Base-by-base conservation (phyloP, 2,797 vertebrate genomes). In the Pangasius mekongensis region DNA sequence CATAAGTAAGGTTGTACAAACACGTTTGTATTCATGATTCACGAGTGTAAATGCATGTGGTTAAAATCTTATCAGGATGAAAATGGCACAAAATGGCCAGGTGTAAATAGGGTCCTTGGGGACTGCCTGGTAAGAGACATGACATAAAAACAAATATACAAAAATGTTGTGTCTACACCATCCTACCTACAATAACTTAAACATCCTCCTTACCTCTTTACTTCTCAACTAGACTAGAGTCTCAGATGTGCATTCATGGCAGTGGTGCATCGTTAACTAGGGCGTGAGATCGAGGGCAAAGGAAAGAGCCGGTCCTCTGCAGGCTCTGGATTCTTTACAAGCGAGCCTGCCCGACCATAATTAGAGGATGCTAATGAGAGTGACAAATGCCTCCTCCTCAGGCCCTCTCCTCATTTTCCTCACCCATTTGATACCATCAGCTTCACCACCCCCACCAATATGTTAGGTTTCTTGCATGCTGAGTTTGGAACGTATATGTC, bases 291-390 rank as follows among this genome's bases (percentile, higher is more conserved):
- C 76, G 86, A 82, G 86, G 83, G 60, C 83, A 88, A 10, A 73
- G 39, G 71, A 81, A 87, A 39, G 77, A 69, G 80, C 58, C 11
- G 74, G 47, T 80, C 82, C 87, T 86, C 80, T 62, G 74, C 52
- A 69, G 82, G 85, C 77, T 62, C 39, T 5, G 11, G 60, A 36
- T 67, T 69, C 82, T 80, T 78, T 52, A 69, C 85, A 52, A 78
- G 80, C 78, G 54, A 80, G 69, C 20, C 77, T 86, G 56, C 86
- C 33, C 4, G 49, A 71, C 52, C 69, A 30, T 90, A 90, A 92
- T 92, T 91, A 89, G 78, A 58, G 30, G 85, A 76, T 87, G 87
- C 83, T 90, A 90, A 91, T 90, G 89, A 86, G 82, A 74, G 82
- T 88, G 62, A 62, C 81, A 85, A 87, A 84, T 60, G 67, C 85